These are phyloP conservation scores for Cossypha caffra DNA, from an alignment of 2,797 vertebrate genomes.

Conservation along the genomic window DNA sequence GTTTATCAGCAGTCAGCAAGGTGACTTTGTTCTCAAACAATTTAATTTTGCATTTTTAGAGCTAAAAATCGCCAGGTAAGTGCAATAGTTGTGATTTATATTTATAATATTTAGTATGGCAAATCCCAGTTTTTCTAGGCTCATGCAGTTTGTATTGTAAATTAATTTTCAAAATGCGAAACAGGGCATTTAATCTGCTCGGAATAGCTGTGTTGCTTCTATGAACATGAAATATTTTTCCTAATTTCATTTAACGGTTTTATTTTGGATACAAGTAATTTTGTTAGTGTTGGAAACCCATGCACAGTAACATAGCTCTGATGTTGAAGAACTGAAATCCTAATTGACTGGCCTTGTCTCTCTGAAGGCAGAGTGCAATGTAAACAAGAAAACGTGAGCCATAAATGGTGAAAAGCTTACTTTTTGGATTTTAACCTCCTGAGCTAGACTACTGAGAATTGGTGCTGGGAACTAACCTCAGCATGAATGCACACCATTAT, in stretches of 20 bases:
- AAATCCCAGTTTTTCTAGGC: not conserved
- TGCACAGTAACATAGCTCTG: not conserved
- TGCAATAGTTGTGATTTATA: not conserved
- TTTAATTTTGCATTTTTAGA: not conserved
- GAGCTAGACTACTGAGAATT: not conserved
- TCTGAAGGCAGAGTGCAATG: not conserved
- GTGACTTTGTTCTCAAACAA: not conserved
- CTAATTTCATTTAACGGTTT: conserved; percentile 59
- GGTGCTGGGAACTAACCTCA: not conserved
- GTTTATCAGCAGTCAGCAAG: not conserved
- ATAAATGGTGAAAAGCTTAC: conserved; percentile 28
- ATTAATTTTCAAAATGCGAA: not conserved
- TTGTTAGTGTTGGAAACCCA: conserved; percentile 51
- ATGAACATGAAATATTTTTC: conserved; percentile 34
- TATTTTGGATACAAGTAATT: conserved; percentile 60
- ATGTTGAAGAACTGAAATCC: not conserved
- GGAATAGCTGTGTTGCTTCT: not conserved
- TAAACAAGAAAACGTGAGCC: not conserved
- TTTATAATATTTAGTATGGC: not conserved
- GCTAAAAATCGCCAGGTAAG: not conserved
- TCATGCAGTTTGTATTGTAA: not conserved
- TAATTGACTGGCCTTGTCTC: not conserved
- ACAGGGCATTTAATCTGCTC: not conserved
- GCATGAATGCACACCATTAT: not conserved
- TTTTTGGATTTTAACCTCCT: not conserved